A percentile compares a stretch with the other conserved stretches of the same genome.
Evolutionary conservation across 2,113 vertebrate genomes (phyloP).

Genomic region (Rhinolophus sinicus): DNA sequence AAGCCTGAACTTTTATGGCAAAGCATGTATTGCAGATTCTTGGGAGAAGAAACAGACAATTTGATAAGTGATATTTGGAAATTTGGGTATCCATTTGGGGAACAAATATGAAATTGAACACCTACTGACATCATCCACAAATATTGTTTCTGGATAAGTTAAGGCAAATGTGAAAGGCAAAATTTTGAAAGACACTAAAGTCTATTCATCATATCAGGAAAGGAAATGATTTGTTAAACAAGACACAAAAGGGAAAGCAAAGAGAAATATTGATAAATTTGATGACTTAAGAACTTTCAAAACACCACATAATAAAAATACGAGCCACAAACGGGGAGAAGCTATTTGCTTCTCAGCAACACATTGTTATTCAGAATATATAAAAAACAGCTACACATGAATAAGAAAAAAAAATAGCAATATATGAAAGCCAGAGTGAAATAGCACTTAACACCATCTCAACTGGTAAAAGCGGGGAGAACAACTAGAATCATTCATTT

Average conservation of each 20-base stretch:
- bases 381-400: conserved; percentile 1
- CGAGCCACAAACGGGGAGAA: background rate
- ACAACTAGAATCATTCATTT: background rate
- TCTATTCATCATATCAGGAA: background rate
- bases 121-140: background rate
- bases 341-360: background rate
- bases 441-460: background rate
- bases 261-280: background rate
- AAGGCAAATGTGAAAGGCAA: background rate
- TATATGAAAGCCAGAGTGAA: background rate
- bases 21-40: background rate
- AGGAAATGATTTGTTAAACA: background rate
- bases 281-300: background rate
- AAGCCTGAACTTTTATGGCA: background rate
- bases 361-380: background rate
- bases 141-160: background rate
- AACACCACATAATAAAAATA: background rate
- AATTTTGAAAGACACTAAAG: background rate
- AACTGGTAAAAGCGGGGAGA: background rate
- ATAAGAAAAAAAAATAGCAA: background rate
- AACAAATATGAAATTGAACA: background rate
- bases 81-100: background rate
- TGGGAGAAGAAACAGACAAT: background rate
- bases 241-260: background rate
- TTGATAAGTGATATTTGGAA: background rate